Base-by-base conservation (phyloP, 1,140 invertebrate species). In the Teleopsis dalmanni region DNA sequence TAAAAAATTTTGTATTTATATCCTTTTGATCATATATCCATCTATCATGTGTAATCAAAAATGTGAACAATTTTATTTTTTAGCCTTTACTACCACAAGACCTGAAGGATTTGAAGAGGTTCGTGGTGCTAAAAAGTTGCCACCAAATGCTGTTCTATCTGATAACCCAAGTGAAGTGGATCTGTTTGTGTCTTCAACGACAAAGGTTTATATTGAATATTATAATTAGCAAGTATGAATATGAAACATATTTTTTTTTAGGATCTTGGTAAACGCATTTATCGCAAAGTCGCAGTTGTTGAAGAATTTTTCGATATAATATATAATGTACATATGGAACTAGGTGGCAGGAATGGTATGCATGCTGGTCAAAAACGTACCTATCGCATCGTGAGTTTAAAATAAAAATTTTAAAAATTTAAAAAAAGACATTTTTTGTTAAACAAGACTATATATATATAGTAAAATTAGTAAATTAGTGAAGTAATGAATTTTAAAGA, bases 301-400 rank as follows among this genome's bases (percentile, higher is more conserved):
- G 94, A 97, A 74, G 89, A 95, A 61, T 97, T 97, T 75, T 96
- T 95, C 69, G 88, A 95, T 66, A 96, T 96, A 52, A 96, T 97
- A 57, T 93, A 95, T 75, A 87, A 84, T 18, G 90, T 95, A 14
- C 93, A 96, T 68, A 91, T 95, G 26, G 91, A 93, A 65, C 80
- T 91, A 53, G 89, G 87, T 70, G 90, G 89, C 54, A 78, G 87
- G 60, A 83, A 87, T 51, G 90, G 88, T 37, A 92, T 93, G 73
- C 93, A 97, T 68, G 93, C 92, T 11, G 93, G 93, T 29, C 93
- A 97, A 66, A 97, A 96, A 65, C 78, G 91, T 44, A 97, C 93
- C 1, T 96, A 95, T 73, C 80, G 91, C 77, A 94, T 91, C 63
- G 93, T 97, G 76, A 87, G 87, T 80, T 49, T 35, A 37, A 19